Conservation (phyloP, 2,113 vertebrate species). For the Microcebus tavaratra region DNA sequence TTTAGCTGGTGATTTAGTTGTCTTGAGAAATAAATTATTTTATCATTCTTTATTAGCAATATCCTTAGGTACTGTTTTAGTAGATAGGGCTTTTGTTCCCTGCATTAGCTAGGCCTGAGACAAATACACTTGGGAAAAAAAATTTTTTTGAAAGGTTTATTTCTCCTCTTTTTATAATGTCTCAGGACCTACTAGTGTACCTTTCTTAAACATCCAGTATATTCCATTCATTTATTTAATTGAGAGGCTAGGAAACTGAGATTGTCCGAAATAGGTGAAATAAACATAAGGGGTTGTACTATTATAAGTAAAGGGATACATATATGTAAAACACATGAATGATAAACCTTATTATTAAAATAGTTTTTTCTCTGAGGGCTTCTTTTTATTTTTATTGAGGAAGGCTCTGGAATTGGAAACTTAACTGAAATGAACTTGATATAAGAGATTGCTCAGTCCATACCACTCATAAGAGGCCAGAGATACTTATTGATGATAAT, state of each 20-base stretch:
- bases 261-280: not conserved
- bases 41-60: not conserved
- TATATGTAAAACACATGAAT: not conserved
- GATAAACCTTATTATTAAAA: not conserved
- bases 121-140: not conserved
- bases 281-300: not conserved
- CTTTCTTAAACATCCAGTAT: not conserved
- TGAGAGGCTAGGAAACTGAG: not conserved
- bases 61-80: not conserved
- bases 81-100: not conserved
- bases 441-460: not conserved
- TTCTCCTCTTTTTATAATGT: not conserved
- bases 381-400: not conserved
- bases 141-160: not conserved
- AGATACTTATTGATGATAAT: not conserved
- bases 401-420: not conserved
- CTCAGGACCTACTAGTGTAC: not conserved
- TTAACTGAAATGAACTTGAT: not conserved
- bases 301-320: not conserved
- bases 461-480: not conserved
- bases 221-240: not conserved
- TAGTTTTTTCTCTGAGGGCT: not conserved
- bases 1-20: conserved; percentile 4
- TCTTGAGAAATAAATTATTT: not conserved
- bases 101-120: not conserved